Percentiles rank a stretch among this genome's conserved stretches.
phyloP scores from a whole-genome alignment of 1,140 invertebrate species.

The Ericerus pela region DNA sequence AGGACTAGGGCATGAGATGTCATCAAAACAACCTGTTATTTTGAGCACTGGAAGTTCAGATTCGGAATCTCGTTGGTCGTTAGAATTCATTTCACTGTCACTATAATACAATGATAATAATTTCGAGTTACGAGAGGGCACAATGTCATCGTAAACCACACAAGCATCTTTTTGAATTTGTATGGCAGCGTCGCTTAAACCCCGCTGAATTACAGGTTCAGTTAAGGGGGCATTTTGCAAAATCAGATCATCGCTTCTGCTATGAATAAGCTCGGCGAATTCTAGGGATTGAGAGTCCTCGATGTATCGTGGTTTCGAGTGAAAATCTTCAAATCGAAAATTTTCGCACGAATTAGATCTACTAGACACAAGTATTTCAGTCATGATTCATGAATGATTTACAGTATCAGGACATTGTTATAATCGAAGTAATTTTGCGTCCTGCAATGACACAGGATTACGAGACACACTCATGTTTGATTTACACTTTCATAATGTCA shows the following conservation, averaged over 20 bases:
- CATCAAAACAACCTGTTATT: constrained; percentile 26
- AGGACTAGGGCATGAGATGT: constrained; percentile 16
- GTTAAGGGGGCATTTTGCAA: constrained; percentile 31
- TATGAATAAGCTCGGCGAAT: constrained; percentile 24
- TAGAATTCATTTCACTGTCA: constrained; percentile 25
- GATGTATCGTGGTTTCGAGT: background rate
- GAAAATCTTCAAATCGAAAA: background rate
- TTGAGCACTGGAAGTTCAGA: constrained; percentile 22
- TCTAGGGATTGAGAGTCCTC: background rate
- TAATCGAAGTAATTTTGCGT: no score
- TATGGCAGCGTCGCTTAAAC: constrained; percentile 25
- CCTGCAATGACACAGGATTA: no score
- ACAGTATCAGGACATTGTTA: no score
- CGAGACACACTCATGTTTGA: no score
- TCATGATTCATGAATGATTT: no score
- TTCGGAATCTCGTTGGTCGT: constrained; percentile 8
- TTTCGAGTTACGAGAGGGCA: constrained; percentile 14
- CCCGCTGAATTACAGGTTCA: constrained; percentile 31
- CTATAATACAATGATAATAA: constrained; percentile 24
- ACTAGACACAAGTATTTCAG: background rate
- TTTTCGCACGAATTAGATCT: background rate
- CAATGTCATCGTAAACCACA: constrained; percentile 26
- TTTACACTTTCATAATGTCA: no score
- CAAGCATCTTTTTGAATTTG: constrained; percentile 27
- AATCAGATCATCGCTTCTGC: constrained; percentile 29